These are phyloP conservation scores for Drosophila mauritiana DNA, from an alignment of 1,140 invertebrate genomes.

Conservation along the genomic window DNA sequence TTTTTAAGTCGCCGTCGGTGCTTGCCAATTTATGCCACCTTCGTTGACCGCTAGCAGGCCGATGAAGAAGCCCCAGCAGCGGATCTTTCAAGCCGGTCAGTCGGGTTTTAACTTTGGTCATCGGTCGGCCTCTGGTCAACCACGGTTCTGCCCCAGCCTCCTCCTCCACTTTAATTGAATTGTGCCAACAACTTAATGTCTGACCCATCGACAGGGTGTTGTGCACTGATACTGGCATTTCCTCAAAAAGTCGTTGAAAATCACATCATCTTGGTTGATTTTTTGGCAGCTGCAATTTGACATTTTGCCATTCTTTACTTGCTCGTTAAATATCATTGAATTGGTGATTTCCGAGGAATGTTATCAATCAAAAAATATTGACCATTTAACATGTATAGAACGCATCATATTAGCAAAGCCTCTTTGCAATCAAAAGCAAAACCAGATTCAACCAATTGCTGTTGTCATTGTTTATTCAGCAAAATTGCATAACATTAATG, in stretches of 20 bases:
- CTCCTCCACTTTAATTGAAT: conserved; percentile 14
- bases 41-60: conserved; percentile 72
- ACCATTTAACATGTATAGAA: too few relatives aligned
- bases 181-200: conserved; percentile 44
- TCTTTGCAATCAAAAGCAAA: neutral
- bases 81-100: conserved; percentile 56
- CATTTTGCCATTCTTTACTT: conserved; percentile 24
- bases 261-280: neutral
- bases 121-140: conserved; percentile 26
- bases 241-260: conserved; percentile 31
- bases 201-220: conserved; percentile 21
- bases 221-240: conserved; percentile 36
- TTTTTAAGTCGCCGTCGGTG: conserved; percentile 21
- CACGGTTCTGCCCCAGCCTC: conserved; percentile 16
- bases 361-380: too few relatives aligned
- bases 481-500: neutral
- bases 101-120: conserved; percentile 57
- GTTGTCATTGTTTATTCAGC: neutral
- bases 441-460: neutral
- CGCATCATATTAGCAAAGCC: too few relatives aligned
- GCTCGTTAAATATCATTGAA: neutral
- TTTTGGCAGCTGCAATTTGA: conserved; percentile 44
- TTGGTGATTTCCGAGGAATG: too few relatives aligned
- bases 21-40: conserved; percentile 73
- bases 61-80: conserved; percentile 24